Conservation (phyloP, 2,113 vertebrate genomes). For the Chlorodrepanis virens region DNA sequence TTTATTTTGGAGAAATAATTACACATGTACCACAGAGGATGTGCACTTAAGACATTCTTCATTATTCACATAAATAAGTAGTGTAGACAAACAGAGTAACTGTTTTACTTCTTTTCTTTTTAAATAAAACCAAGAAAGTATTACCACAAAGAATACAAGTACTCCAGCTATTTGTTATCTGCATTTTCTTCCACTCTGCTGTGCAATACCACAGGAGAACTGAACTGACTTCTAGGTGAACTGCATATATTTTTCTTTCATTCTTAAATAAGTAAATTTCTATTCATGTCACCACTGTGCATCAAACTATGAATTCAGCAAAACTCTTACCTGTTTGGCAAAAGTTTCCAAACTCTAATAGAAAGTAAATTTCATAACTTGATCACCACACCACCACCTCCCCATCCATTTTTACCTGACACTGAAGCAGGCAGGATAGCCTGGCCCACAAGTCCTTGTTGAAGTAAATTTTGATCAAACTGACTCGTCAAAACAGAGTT, state of each 20-base stretch:
- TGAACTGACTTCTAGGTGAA: background rate
- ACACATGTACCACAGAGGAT: background rate
- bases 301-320: background rate
- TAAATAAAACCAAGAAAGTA: background rate
- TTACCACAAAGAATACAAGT: background rate
- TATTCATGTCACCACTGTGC: background rate
- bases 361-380: background rate
- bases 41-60: background rate
- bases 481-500: slow-evolving; percentile 86
- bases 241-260: background rate
- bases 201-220: background rate
- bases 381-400: background rate
- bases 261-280: background rate
- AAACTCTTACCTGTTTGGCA: background rate
- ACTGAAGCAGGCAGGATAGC: slow-evolving; percentile 91
- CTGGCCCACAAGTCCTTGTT: slow-evolving; percentile 88
- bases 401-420: slow-evolving; percentile 79
- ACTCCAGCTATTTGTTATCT: background rate
- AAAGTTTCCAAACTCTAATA: background rate
- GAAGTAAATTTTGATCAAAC: slow-evolving; percentile 89
- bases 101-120: background rate
- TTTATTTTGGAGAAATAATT: background rate
- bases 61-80: background rate
- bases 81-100: background rate
- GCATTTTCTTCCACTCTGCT: background rate